A percentile compares a stretch with the other conserved stretches of the same genome.
Evolutionary conservation across 2,113 vertebrate species (phyloP).

Genomic region (Oxyura jamaicensis): DNA sequence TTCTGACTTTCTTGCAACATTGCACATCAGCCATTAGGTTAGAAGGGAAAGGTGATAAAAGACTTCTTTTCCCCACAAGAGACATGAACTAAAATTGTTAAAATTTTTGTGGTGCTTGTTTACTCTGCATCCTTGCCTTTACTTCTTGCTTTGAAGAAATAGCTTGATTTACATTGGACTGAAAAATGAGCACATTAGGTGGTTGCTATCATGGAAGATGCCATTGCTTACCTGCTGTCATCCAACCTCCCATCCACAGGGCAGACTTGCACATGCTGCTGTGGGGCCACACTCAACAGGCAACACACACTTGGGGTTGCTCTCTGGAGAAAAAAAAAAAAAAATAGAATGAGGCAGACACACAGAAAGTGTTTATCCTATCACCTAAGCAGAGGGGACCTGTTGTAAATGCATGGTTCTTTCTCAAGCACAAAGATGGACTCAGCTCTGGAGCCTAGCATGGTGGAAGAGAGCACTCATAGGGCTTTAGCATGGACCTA

Average conservation of each 20-base stretch:
- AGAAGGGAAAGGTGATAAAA: not conserved
- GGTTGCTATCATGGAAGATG: not conserved
- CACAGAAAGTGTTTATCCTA: not conserved
- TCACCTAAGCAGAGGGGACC: not conserved
- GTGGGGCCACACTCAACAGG: not conserved
- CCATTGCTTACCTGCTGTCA: not conserved
- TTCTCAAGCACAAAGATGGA: not conserved
- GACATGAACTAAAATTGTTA: not conserved
- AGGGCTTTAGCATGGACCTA: not conserved
- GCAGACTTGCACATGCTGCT: not conserved
- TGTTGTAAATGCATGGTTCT: not conserved
- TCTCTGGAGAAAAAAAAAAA: not conserved
- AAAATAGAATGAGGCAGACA: not conserved
- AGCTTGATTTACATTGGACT: not conserved
- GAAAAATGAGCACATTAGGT: not conserved
- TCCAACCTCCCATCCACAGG: accelerated
- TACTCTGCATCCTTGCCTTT: not conserved
- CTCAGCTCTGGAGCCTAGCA: not conserved
- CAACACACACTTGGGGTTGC: not conserved
- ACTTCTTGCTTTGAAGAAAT: not conserved
- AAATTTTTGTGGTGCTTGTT: not conserved
- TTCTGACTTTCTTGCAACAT: not conserved
- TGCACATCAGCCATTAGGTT: not conserved
- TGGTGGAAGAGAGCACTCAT: not conserved
- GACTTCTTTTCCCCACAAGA: not conserved